A percentile compares a stretch with the other conserved stretches of the same genome.
phyloP scores from a whole-genome alignment of 1,140 invertebrate species.

The Drepana arcuata region DNA sequence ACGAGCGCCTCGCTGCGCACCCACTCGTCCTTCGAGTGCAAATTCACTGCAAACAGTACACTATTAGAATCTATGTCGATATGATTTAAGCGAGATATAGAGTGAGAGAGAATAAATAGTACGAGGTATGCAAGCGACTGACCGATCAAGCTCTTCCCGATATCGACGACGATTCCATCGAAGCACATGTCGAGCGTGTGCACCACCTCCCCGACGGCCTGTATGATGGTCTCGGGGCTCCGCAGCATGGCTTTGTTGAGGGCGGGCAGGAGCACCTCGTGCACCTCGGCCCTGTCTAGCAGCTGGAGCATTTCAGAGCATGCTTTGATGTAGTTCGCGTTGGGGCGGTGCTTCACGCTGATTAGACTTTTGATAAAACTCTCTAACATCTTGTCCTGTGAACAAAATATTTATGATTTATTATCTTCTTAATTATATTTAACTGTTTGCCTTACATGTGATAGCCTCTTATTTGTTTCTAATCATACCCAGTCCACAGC shows the following conservation, averaged over 20 bases:
- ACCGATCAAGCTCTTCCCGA: constrained; percentile 88
- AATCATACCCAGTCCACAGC: no score
- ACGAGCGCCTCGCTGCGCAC: constrained; percentile 80
- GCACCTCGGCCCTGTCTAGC: constrained; percentile 83
- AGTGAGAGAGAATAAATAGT: no score
- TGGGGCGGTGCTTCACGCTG: constrained; percentile 84
- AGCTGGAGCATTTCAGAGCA: constrained; percentile 77
- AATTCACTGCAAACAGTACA: constrained; percentile 76
- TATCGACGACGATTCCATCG: constrained; percentile 83
- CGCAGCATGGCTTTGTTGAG: constrained; percentile 94
- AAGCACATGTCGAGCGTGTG: constrained; percentile 82
- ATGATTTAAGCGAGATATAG: no score
- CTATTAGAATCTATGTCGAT: no score
- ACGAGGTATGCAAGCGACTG: constrained; percentile 39
- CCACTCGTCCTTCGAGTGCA: constrained; percentile 87
- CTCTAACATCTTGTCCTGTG: constrained; percentile 78
- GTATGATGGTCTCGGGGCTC: constrained; percentile 92
- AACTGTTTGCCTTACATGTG: no score
- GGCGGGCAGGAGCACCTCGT: constrained; percentile 82
- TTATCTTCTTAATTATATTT: no score
- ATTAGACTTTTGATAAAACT: constrained; percentile 86
- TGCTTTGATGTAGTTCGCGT: constrained; percentile 76
- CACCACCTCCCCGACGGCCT: constrained; percentile 84
- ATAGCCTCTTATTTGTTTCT: no score
- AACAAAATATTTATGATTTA: no score